Evolutionary conservation across 2,113 vertebrate species (phyloP).

Genomic region (Syngnathus typhle): DNA sequence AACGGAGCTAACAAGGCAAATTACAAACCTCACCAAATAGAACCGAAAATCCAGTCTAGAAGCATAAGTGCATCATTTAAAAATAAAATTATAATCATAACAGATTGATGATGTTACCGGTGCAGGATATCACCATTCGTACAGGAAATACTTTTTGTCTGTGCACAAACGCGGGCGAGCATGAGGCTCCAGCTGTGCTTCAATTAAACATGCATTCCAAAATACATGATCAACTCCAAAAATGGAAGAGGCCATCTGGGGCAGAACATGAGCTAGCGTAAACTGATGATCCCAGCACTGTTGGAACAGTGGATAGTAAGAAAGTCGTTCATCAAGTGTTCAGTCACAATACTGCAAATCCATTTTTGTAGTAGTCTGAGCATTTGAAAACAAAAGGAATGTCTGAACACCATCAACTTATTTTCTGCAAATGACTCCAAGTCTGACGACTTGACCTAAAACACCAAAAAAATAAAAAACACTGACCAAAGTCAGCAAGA

Average conservation of each 20-base stretch:
- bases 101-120: background rate
- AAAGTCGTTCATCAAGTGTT: background rate
- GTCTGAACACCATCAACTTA: background rate
- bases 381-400: background rate
- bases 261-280: background rate
- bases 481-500: background rate
- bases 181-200: background rate
- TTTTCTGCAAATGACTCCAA: background rate
- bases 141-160: background rate
- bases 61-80: background rate
- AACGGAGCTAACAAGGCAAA: conserved; percentile 6
- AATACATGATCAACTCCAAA: background rate
- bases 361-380: background rate
- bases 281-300: background rate
- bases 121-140: background rate
- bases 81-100: background rate
- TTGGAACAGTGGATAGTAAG: background rate
- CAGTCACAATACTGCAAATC: background rate
- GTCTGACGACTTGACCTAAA: background rate
- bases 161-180: background rate
- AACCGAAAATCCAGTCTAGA: background rate
- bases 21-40: background rate
- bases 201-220: background rate
- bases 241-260: background rate
- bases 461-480: background rate